phyloP scores from a whole-genome alignment of 2,888 invertebrate species.

The Cantharis lateralis region DNA sequence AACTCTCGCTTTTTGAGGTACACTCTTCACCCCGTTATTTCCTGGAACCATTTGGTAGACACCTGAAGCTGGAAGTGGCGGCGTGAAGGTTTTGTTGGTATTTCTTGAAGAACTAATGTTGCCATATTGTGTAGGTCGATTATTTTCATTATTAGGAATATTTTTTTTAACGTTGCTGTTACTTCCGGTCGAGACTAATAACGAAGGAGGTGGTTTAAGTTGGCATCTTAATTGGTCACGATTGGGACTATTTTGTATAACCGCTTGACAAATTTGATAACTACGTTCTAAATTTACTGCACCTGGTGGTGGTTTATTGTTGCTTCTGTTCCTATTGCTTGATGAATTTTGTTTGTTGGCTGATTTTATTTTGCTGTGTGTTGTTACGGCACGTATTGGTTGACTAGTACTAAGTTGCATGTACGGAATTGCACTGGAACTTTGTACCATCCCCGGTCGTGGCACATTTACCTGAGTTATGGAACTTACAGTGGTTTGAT shows the following conservation, averaged over 20 bases:
- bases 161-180: slow-evolving; percentile 43
- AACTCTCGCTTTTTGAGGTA: slow-evolving; percentile 51
- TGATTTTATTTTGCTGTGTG: slow-evolving; percentile 54
- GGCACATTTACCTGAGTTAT: slow-evolving; percentile 31
- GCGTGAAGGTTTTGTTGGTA: slow-evolving; percentile 53
- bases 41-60: slow-evolving; percentile 48
- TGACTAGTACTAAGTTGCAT: slow-evolving; percentile 59
- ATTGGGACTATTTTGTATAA: slow-evolving; percentile 93
- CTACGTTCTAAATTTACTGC: slow-evolving; percentile 92
- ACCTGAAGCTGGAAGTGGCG: slow-evolving; percentile 51
- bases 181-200: slow-evolving; percentile 61
- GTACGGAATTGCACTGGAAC: slow-evolving; percentile 59
- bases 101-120: slow-evolving; percentile 53
- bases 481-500: slow-evolving; percentile 36
- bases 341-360: slow-evolving; percentile 40
- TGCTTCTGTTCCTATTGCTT: slow-evolving; percentile 59
- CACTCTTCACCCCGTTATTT: slow-evolving; percentile 54
- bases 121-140: slow-evolving; percentile 54
- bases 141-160: slow-evolving; percentile 37
- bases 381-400: slow-evolving; percentile 57
- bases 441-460: slow-evolving; percentile 51
- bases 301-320: slow-evolving; percentile 83
- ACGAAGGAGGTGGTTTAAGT: slow-evolving; percentile 82
- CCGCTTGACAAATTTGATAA: slow-evolving; percentile 91
- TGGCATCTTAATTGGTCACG: slow-evolving; percentile 84